phyloP scores from a whole-genome alignment of 30 jellyfish, hydroid and myxozoan genomes.

The Pelagia noctiluca region DNA sequence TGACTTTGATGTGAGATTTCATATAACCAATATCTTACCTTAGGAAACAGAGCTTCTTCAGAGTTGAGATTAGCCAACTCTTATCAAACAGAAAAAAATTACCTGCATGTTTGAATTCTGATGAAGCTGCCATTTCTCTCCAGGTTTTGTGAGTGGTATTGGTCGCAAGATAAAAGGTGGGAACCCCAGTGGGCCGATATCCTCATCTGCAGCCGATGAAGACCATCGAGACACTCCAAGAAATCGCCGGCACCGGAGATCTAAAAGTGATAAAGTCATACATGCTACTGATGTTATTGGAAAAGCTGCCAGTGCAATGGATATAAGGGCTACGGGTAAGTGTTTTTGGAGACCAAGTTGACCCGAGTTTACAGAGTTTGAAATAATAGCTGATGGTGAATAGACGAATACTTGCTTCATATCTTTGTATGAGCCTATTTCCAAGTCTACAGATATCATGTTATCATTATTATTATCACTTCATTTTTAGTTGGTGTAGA shows the following conservation, averaged over 20 bases:
- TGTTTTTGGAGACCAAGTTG: not conserved
- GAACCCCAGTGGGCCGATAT: conserved; percentile 43
- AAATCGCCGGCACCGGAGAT: conserved; percentile 54
- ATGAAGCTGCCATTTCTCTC: not conserved
- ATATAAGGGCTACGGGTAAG: not conserved
- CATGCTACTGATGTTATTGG: conserved; percentile 28
- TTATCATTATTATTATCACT: not conserved
- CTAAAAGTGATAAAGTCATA: conserved; percentile 61
- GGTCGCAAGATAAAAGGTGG: conserved; percentile 66
- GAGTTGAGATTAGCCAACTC: too few species aligned
- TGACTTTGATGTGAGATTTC: too few species aligned
- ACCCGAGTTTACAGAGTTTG: not conserved
- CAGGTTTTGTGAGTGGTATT: conserved; percentile 72
- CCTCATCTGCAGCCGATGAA: conserved; percentile 56
- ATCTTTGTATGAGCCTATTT: too few species aligned
- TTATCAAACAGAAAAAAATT: too few species aligned
- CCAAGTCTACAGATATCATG: too few species aligned
- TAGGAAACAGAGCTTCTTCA: too few species aligned
- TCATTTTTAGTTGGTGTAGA: not conserved
- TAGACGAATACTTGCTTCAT: too few species aligned
- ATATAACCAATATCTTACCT: too few species aligned
- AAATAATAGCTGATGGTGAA: not conserved
- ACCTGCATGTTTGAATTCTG: too few species aligned
- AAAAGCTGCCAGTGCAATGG: conserved; percentile 18
- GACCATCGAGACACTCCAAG: conserved; percentile 18